Base-by-base conservation (phyloP, 2,113 vertebrate species). In the Perognathus longimembris region DNA sequence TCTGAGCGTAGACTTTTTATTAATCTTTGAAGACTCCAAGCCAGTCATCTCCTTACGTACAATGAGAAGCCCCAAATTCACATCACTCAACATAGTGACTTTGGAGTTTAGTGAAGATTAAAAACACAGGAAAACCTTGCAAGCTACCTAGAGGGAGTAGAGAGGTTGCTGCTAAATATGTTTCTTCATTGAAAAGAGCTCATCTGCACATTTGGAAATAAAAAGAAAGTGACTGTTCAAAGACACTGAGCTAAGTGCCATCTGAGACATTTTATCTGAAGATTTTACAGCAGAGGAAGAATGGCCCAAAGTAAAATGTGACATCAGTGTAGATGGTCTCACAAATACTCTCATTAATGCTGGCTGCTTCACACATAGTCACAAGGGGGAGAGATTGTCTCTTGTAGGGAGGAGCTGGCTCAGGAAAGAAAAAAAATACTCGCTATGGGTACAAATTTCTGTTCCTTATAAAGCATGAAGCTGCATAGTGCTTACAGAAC, bases 81-180 rank as follows among this genome's bases (percentile, higher is more conserved):
- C 26, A 88, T 97, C 96, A 97, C 92, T 97, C 96, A 96, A 88
- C 96, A 64, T 71, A 57, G 96, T 90, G 96, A 32, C 76, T 97
- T 93, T 90, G 91, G 94, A 95, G 79, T 85, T 97, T 73, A 50
- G 95, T 10, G 54, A 97, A 97, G 97, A 98, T 97, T 97, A 97
- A 98, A 98, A 98, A 97, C 96, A 96, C 91, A 97, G 92, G 92
- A 97, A 97, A 96, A 90, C 79, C 50, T 96, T 97, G 92, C 86
- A 94, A 96, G 88, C 86, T 92, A 96, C 95, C 96, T 97, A 97
- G 93, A 97, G 96, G 96, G 95, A 98, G 93, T 96, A 95, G 45
- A 97, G 87, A 97, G 77, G 80, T 96, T 98, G 93, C 94, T 96
- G 95, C 96, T 97, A 97, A n/a, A 97, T 97, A 95, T 88, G 81